Conservation (phyloP, 2,888 invertebrate genomes). For the Melikaiella ostensackeni region DNA sequence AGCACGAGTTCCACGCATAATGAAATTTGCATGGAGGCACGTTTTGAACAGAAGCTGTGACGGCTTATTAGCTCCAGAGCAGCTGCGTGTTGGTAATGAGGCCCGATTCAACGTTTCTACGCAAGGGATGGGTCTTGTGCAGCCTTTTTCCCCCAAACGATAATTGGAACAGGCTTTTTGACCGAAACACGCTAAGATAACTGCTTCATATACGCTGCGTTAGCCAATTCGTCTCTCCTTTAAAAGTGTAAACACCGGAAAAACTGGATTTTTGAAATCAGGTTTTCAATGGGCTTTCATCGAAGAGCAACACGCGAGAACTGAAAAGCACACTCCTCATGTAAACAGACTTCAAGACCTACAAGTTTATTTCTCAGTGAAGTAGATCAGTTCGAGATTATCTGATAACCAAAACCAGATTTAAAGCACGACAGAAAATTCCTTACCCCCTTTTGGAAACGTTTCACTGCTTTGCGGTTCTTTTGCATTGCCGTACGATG, state of each 20-base stretch:
- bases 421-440: not conserved
- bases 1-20: constrained; percentile 17
- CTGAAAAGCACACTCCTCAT: not conserved
- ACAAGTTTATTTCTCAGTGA: not conserved
- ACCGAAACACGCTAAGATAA: constrained; percentile 11
- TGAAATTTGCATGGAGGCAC: constrained; percentile 46
- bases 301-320: not conserved
- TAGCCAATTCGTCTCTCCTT: not conserved
- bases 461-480: constrained; percentile 22
- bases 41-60: constrained; percentile 72
- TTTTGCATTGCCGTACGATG: constrained; percentile 30
- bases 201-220: constrained; percentile 2
- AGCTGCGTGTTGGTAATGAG: constrained; percentile 75
- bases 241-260: not conserved
- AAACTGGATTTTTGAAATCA: constrained; percentile 1
- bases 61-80: constrained; percentile 73
- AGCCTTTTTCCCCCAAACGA: constrained; percentile 30
- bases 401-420: not conserved
- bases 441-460: not conserved
- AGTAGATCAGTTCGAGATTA: not conserved
- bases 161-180: constrained; percentile 30
- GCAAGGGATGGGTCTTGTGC: not conserved
- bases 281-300: not conserved
- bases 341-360: not conserved
- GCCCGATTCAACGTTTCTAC: constrained; percentile 54